Conservation (phyloP, 2,888 invertebrate species). For the Trisateles emortualis region DNA sequence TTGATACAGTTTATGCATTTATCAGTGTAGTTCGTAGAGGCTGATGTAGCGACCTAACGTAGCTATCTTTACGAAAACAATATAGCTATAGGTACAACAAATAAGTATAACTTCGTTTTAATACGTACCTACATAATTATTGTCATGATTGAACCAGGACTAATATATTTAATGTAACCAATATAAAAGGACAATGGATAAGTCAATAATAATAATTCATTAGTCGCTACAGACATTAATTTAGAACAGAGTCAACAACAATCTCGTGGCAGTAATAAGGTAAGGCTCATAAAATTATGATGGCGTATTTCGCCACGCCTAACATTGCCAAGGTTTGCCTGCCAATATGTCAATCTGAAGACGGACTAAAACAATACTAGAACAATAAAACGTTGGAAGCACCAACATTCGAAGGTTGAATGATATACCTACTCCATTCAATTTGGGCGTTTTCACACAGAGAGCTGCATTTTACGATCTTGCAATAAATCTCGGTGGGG, state of each 20-base stretch:
- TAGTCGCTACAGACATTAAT: constrained; percentile 25
- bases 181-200: not conserved
- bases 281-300: constrained; percentile 51
- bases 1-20: no score
- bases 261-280: constrained; percentile 32
- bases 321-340: constrained; percentile 38
- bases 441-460: constrained; percentile 60
- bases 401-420: constrained; percentile 44
- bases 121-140: no score
- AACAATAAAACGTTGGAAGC: constrained; percentile 39
- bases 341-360: constrained; percentile 42
- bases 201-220: constrained; percentile 20
- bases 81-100: no score
- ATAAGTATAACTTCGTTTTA: no score
- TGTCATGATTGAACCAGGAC: not conserved
- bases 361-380: constrained; percentile 32
- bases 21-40: no score
- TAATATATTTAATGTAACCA: not conserved
- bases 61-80: no score
- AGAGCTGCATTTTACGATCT: constrained; percentile 71
- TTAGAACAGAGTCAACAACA: constrained; percentile 22
- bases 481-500: constrained; percentile 72
- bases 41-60: no score
- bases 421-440: constrained; percentile 59
- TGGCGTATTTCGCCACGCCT: constrained; percentile 44